Evolutionary conservation across 2,888 invertebrate species (phyloP), one percentile per base, ranked within the genome.

Genomic region (Philopedon plagiatum): DNA sequence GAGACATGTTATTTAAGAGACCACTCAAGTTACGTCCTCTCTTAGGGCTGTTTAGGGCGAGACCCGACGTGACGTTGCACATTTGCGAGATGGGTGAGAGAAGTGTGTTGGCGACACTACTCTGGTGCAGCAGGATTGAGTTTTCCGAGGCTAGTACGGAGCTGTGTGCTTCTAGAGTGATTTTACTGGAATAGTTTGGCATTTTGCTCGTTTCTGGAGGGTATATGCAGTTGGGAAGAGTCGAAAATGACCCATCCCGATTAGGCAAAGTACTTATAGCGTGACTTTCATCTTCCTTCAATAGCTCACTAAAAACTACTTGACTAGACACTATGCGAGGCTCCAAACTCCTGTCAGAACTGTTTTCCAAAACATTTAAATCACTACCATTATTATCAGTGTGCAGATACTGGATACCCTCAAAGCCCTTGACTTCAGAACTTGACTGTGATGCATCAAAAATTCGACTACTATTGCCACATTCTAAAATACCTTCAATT

Each of bases 1-100:
- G 5, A 0, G 76, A 57, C 75, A 78, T 73, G 64, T 76, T 76
- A 26, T 81, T 77, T 15, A 85, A 72, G 13, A 85, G 72, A 0
- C 77, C 70, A 11, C 68, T 82, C 29, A 84, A 77, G 70, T 85
- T 83, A 51, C 78, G 81, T 0, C 78, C 81, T 67, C 85, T 85
- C 75, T 86, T 83, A n/a, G 88, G 88, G 64, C 87, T 87, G 82
- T 87, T 86, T 5, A 86, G 67, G 0, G 84, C 85, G 67, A 86
- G 77, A 3, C 83, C 86, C 0, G 87, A 88, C 3, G 88, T 86
- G 85, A 88, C 87, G 74, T 85, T 86, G 74, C 82, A 85, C 78
- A 89, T 86, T 76, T 87, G 87, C 32, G 87, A 87, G 5, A 87
- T 87, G 2, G 88, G 88, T 1, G 88, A 88, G 79, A 88, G 74